A percentile compares a stretch with the other conserved stretches of the same genome.
phyloP scores from a whole-genome alignment of 1,140 invertebrate species.

The Antheraea mylitta region DNA sequence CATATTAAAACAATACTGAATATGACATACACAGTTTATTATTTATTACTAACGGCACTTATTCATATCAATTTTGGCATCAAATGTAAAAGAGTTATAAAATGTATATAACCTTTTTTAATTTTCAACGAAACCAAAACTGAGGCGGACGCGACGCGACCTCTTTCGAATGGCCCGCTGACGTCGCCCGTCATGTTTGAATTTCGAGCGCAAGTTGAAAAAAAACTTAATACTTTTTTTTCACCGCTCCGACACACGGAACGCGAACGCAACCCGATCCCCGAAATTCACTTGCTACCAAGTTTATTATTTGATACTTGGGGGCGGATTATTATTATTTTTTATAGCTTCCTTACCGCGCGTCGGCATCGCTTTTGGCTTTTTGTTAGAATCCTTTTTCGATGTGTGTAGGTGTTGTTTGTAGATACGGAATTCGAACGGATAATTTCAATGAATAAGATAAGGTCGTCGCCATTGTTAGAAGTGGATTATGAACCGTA shows the following conservation, averaged over 20 bases:
- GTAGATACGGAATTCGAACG: slow-evolving; percentile 12
- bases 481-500: background rate
- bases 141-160: slow-evolving; percentile 21
- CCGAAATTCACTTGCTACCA: slow-evolving; percentile 76
- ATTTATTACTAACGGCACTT: too few species aligned
- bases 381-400: slow-evolving; percentile 44
- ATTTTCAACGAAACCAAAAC: slow-evolving; percentile 7
- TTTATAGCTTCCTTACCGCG: slow-evolving; percentile 39
- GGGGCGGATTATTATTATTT: slow-evolving; percentile 64
- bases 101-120: background rate
- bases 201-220: slow-evolving; percentile 44
- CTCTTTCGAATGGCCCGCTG: slow-evolving; percentile 53
- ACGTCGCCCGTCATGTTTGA: slow-evolving; percentile 62
- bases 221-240: slow-evolving; percentile 38
- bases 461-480: background rate
- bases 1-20: too few species aligned
- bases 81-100: background rate
- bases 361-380: slow-evolving; percentile 57
- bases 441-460: background rate
- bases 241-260: slow-evolving; percentile 34
- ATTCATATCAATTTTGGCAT: background rate
- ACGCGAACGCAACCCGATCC: slow-evolving; percentile 63
- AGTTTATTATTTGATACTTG: slow-evolving; percentile 77
- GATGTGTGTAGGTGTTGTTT: slow-evolving; percentile 47
- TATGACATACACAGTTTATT: too few species aligned